Evolutionary conservation across 37 sponge, comb jelly and placozoan species (phyloP).

Genomic region (Corticium candelabrum): DNA sequence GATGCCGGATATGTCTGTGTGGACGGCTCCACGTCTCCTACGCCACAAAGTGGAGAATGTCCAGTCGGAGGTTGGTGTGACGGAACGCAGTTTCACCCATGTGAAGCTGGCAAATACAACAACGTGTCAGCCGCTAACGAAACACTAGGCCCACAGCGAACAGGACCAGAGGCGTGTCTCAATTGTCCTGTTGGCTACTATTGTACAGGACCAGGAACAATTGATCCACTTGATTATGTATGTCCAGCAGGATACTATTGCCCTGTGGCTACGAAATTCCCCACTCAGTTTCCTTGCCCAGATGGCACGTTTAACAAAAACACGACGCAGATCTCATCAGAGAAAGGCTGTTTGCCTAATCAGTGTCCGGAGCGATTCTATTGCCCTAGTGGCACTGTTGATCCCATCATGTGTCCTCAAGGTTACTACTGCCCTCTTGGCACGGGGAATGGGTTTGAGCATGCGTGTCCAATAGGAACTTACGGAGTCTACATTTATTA

Average conservation of each 20-base stretch:
- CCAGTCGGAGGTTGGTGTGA: constrained; percentile 26
- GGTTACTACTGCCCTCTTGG: constrained; percentile 26
- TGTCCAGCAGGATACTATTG: constrained; percentile 35
- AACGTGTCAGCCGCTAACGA: background rate
- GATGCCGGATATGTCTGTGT: background rate
- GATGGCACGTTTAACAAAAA: constrained; percentile 20
- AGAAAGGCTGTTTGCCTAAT: background rate
- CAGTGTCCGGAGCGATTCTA: constrained; percentile 14
- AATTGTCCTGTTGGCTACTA: constrained; percentile 29
- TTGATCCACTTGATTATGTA: background rate
- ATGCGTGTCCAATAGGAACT: constrained; percentile 23
- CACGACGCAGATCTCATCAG: background rate
- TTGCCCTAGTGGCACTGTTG: constrained; percentile 16
- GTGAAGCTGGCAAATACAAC: constrained; percentile 28
- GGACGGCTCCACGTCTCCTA: background rate
- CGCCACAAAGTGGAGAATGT: constrained; percentile 15
- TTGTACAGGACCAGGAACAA: constrained; percentile 24
- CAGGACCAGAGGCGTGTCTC: constrained; percentile 2
- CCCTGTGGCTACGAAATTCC: constrained; percentile 17
- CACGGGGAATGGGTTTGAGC: background rate
- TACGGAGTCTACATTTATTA: constrained; percentile 2
- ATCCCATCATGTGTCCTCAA: constrained; percentile 1
- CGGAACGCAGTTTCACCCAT: constrained; percentile 22
- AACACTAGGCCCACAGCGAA: background rate
- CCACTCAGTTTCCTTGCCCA: constrained; percentile 30